Base-by-base conservation (phyloP, 2,113 vertebrate species). In the Tragelaphus strepsiceros region DNA sequence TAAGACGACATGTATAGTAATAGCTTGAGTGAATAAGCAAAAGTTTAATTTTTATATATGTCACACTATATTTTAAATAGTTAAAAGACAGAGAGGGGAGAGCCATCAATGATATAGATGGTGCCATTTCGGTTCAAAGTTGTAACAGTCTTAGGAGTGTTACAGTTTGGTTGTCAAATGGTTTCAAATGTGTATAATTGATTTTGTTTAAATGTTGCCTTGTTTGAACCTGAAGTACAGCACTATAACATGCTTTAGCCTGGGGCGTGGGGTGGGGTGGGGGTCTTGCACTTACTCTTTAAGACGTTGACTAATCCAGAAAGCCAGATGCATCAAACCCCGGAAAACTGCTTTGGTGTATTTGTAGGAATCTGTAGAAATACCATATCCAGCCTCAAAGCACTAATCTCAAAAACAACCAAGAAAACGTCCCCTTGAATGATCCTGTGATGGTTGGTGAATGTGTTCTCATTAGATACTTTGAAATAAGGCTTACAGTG, bases 381-480 rank as follows among this genome's bases (percentile, higher is more conserved):
- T 96, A 97, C 93, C 95, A 91, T 96, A 97, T 98, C 98, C 92
- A 98, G 98, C 98, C 98, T 97, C 97, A 96, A 96, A 96, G 94
- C 88, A 85, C 98, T 98, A 98, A 97, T 98, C 97, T 98, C 96
- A 96, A 89, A 96, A 97, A 97, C 95, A 98, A 95, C 61, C 94
- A 58, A 86, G 97, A 98, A 98, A 95, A 94, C 92, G 80, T 98
- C 98, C 96, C 91, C 94, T 97, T 58, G 67, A 77, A 94, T 98
- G 97, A 97, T 98, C 88, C 83, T 92, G 71, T 97, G 90, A 96
- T 94, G 59, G 93, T 51, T 98, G 96, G 98, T 98, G 94, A 98
- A 97, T 98, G 98, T 98, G 98, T 98, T 99, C 91, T 98, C 98
- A 93, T 97, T 98, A 98, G 95, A 98, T 97, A 97, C 98, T 99